These are phyloP conservation scores for Synergus gifuensis DNA, from an alignment of 2,888 invertebrate genomes.

Conservation along the genomic window DNA sequence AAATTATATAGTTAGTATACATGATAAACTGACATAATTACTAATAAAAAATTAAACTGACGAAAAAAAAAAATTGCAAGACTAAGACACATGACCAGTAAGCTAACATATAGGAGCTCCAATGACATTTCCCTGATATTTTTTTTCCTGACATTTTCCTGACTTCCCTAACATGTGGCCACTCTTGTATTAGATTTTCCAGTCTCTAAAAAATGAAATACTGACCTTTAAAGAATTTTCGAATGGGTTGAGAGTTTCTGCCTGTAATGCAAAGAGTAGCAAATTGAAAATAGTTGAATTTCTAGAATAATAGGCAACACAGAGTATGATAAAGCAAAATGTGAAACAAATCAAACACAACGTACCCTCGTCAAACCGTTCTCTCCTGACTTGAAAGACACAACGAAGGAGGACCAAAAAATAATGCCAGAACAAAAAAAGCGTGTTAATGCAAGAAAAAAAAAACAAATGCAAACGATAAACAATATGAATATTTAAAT, in stretches of 20 bases:
- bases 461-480: constrained; percentile 54
- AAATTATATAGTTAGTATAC: too few species aligned
- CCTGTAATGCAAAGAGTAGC: constrained; percentile 79
- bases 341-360: constrained; percentile 64
- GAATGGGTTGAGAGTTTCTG: constrained; percentile 94
- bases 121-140: too few species aligned
- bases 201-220: constrained; percentile 39
- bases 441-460: constrained; percentile 63
- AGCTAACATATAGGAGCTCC: too few species aligned
- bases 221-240: constrained; percentile 79
- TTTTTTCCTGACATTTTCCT: background rate
- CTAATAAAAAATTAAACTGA: too few species aligned
- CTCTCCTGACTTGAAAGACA: constrained; percentile 76
- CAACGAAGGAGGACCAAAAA: constrained; percentile 71
- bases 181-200: background rate
- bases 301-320: constrained; percentile 38
- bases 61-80: too few species aligned
- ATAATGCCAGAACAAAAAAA: constrained; percentile 66
- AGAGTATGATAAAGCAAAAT: constrained; percentile 45
- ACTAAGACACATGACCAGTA: too few species aligned
- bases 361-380: constrained; percentile 78
- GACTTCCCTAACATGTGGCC: background rate
- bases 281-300: constrained; percentile 38
- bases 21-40: too few species aligned
- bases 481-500: constrained; percentile 17